Evolutionary conservation across 2,888 invertebrate species (phyloP), one percentile per base, ranked within the genome.

Genomic region (Polietes domitor): DNA sequence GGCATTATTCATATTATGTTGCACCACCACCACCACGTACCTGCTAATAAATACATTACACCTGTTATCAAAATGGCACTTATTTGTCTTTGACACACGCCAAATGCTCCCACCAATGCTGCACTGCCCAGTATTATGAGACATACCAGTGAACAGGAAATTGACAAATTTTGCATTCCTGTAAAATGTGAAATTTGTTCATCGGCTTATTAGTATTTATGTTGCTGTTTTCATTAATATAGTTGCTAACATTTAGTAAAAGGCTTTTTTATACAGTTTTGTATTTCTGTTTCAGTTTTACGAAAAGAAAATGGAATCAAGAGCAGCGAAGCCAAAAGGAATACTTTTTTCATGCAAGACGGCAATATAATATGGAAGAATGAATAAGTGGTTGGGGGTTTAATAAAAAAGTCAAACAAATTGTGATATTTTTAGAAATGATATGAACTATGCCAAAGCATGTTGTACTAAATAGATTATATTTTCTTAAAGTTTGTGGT

Each of bases 121-220:
- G 98, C 97, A 87, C 96, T 96, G 70, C 97, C 96, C 86, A 98
- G 92, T 80, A 98, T 96, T 88, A 98, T 98, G 75, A 98, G 94
- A 89, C 97, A 97, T 5, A 98, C 98, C 87, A 98, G 94, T 65
- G 97, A 97, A 92, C 98, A 98, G 12, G 98, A 98, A 92, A 98
- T 98, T 79, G 98, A 98, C 86, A 98, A 93, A 92, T 98, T 98
- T 93, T 98, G 98, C 97, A 98, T 98, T 89, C 98, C 98, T 98
- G 80, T 84, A 85, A 86, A 71, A 61, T 72, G 17, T 63, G 12
- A 63, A 63, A 63, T 63, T 47, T n/a, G 47, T 15, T 2, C 12
- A 12, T 47, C 5, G n/a, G 7, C 2, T n/a, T 26, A 24, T 58
- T 24, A 10, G 50, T 21, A 21, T 21, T 58, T 26, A 26, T 50